Base-by-base conservation (phyloP, 2,797 vertebrate species). In the Urosaurus nigricauda region DNA sequence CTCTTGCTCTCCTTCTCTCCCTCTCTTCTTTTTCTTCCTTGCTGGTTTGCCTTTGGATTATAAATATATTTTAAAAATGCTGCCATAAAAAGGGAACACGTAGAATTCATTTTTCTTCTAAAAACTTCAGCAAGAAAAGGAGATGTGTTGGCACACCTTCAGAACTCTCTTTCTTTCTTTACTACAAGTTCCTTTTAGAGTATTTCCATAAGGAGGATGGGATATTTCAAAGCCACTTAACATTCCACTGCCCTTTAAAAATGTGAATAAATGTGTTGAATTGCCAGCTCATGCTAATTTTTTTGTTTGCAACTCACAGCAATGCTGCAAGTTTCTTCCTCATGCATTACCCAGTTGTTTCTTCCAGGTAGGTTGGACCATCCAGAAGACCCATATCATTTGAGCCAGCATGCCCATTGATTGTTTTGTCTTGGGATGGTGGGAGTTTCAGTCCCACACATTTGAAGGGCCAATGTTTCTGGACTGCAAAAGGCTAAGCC, bases 51-150 rank as follows among this genome's bases (percentile, higher is more conserved):
- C 83, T 82, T 13, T 81, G 89, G 32, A 85, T 90, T 73, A 90
- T 68, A 56, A 68, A 14, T 79, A 51, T n/a, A n/a, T n/a, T n/a
- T n/a, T n/a, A 53, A 68, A 58, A 63, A 91, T 75, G 73, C 56
- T 75, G 90, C 1, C 6, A 37, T 88, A 51, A 90, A 91, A 71
- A 88, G 88, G 43, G 53, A 51, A 77, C 63, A 58, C 63, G 90
- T 71, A 63, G 79, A 84, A 93, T 93, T 93, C 24, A 85, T 92
- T 93, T 83, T 37, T 74, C 24, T 84, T 56, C 63, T 90, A 89
- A 92, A 94, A 92, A 91, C 16, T 60, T 92, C 83, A 84, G 2
- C 53, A 83, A 75, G 83, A 90, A 47, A 85, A 71, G 51, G 26
- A 93, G 90, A 83, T 74, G 4, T 84, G 56, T 88, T n/a, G 68